These are phyloP conservation scores for Rallus crepitans DNA, from an alignment of 2,797 vertebrate species.

Conservation along the genomic window DNA sequence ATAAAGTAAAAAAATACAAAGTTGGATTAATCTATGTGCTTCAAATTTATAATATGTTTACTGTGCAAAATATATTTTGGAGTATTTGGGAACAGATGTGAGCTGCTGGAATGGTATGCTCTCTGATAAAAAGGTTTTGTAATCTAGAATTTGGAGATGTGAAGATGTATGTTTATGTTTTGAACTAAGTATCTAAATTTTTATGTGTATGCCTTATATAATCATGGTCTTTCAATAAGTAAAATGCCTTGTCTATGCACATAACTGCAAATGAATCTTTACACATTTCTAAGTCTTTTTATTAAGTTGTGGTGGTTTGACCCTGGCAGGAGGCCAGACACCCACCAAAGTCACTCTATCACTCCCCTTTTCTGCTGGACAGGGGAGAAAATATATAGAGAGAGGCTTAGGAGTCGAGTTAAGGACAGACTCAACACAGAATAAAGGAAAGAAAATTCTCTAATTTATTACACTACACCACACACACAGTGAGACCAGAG, in stretches of 20 bases:
- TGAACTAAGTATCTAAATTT: neutral
- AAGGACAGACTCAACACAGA: too few species aligned
- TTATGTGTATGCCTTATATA: neutral
- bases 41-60: neutral
- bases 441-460: too few species aligned
- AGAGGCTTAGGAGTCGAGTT: too few species aligned
- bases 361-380: too few species aligned
- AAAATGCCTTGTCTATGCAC: neutral
- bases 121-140: neutral
- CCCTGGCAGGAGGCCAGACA: too few species aligned
- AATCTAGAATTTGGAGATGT: neutral
- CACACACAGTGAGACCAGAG: too few species aligned
- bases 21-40: neutral
- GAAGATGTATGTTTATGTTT: neutral
- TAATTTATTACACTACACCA: too few species aligned
- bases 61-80: neutral
- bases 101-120: neutral
- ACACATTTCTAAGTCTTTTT: neutral
- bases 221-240: neutral
- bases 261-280: neutral
- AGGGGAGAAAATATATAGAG: too few species aligned
- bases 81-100: neutral
- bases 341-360: too few species aligned
- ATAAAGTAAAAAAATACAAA: neutral
- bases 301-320: neutral